Conservation (phyloP, 2,113 vertebrate species). For the Eidolon helvum region DNA sequence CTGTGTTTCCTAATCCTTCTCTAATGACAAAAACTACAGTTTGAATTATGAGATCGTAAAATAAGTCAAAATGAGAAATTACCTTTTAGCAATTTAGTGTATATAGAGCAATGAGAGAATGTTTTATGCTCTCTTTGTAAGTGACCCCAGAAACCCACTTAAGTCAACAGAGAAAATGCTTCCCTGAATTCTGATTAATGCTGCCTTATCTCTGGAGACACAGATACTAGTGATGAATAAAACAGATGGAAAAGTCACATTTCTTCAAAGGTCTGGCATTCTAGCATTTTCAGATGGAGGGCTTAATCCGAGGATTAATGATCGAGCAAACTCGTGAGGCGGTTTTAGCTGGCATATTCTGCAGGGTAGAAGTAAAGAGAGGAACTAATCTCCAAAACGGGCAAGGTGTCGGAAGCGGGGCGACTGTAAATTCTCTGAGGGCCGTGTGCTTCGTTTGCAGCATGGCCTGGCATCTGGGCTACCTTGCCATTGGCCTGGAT, state of each 20-base stretch:
- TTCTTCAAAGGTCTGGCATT: slow-evolving; percentile 36
- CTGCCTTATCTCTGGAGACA: slow-evolving; percentile 18
- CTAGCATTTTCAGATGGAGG: slow-evolving; percentile 54
- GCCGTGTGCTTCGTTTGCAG: background rate
- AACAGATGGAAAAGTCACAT: slow-evolving; percentile 20
- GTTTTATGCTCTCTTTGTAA: slow-evolving; percentile 22
- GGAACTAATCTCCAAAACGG: background rate
- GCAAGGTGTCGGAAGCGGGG: background rate
- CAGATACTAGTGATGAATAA: slow-evolving; percentile 44
- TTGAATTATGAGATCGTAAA: slow-evolving; percentile 31
- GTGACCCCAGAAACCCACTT: slow-evolving; percentile 32
- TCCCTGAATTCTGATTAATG: slow-evolving; percentile 45
- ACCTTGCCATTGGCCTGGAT: slow-evolving; percentile 28
- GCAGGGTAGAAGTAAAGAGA: slow-evolving; percentile 33
- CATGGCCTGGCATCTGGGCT: background rate
- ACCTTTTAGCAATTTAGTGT: slow-evolving; percentile 7
- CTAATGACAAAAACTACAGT: slow-evolving; percentile 3
- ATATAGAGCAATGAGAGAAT: slow-evolving; percentile 1
- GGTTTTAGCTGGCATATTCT: background rate
- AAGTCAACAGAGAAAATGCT: slow-evolving; percentile 42
- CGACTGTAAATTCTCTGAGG: slow-evolving; percentile 23
- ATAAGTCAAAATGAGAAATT: slow-evolving; percentile 17
- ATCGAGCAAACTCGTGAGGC: background rate
- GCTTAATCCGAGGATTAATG: slow-evolving; percentile 59
- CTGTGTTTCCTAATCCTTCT: background rate